Evolutionary conservation across 2,797 vertebrate genomes (phyloP), one percentile per base, ranked within the genome.

Genomic region (Tangara arthus): DNA sequence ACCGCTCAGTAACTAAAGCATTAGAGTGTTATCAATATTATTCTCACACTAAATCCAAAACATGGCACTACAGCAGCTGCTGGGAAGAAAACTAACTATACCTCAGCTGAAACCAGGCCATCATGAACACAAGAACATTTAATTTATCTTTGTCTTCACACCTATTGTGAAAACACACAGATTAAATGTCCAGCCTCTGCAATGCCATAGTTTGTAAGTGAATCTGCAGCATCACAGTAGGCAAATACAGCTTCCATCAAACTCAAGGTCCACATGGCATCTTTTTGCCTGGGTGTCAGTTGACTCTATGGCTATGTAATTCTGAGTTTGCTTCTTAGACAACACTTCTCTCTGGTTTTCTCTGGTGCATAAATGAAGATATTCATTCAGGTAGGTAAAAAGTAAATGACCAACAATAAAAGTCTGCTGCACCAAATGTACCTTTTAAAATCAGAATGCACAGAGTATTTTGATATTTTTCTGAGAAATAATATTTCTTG

Each of bases 191-290:
- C 26, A 24, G 23, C 7, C 24, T 87, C 23, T 82, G 34, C 30
- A 71, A 27, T 32, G 15, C 16, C 0, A 0, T 18, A 37, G 8
- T 18, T 28, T 37, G 6, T 9, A 49, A 52, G 3, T 41, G 6
- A 23, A 35, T 27, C 39, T 72, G n/a, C 30, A 73, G 10, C 3
- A 23, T 32, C 19, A 27, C 7, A 60, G 8, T 7, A 41, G 39
- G 39, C 39, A 41, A 41, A 15, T 41, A 59, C 69, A 49, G 14
- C 11, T 55, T 70, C 24, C 10, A 5, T 44, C 13, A 63, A 9
- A 32, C 8, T n/a, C 28, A 23, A 28, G 44, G 46, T 24, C 14
- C 10, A 34, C 15, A 22, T 6, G 39, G 4, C 20, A 52, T 2
- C 18, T 39, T 80, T 60, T 55, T 70, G 6, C 11, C 47, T 49